phyloP scores from a whole-genome alignment of 2,888 invertebrate species.

The Diaprepes abbreviatus region DNA sequence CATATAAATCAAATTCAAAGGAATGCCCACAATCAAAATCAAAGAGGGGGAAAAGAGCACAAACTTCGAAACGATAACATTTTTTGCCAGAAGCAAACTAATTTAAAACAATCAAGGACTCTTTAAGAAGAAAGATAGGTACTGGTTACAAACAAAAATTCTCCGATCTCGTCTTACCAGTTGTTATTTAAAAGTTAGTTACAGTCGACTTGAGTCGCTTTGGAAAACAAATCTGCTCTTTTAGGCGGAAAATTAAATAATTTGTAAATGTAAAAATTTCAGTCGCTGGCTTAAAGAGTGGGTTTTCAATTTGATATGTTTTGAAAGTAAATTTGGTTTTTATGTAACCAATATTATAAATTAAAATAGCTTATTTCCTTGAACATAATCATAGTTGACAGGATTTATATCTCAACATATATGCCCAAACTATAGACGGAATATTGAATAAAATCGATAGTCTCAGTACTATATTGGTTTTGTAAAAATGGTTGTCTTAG shows the following conservation, averaged over 20 bases:
- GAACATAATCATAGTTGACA: too few relatives aligned
- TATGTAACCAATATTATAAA: background rate
- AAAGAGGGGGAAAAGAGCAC: conserved; percentile 33
- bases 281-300: conserved; percentile 12
- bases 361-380: too few relatives aligned
- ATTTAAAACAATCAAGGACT: conserved; percentile 42
- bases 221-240: conserved; percentile 65
- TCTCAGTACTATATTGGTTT: too few relatives aligned
- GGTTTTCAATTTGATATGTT: conserved; percentile 19
- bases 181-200: conserved; percentile 51
- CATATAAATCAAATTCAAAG: conserved; percentile 26
- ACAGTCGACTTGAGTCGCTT: conserved; percentile 63
- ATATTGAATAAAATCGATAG: too few relatives aligned
- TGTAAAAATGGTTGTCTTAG: too few relatives aligned
- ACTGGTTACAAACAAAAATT: conserved; percentile 22
- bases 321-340: background rate
- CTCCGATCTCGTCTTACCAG: conserved; percentile 36
- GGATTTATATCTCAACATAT: too few relatives aligned
- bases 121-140: conserved; percentile 16
- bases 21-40: conserved; percentile 27
- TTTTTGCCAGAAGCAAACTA: conserved; percentile 45
- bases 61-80: conserved; percentile 29
- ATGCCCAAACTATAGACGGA: too few relatives aligned
- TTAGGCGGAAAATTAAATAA: conserved; percentile 68
- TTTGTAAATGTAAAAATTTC: conserved; percentile 60